Evolutionary conservation across 2,113 vertebrate species (phyloP), one percentile per base, ranked within the genome.

Genomic region (Suncus etruscus): DNA sequence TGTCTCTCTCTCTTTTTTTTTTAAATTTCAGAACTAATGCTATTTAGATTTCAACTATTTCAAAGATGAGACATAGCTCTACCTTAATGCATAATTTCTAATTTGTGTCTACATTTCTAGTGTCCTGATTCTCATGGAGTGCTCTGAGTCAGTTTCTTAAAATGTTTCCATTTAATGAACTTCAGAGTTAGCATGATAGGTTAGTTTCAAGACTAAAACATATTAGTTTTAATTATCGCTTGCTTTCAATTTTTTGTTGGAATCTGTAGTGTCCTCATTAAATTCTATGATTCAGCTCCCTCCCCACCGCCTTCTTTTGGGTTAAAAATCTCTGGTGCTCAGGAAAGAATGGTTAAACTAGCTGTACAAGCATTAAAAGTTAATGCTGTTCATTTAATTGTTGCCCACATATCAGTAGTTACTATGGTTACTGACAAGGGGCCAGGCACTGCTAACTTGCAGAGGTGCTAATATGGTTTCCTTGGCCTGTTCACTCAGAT

Each of bases 361-460:
- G 74, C 65, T 91, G 69, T 83, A 65, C 0, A 70, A 63, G 51
- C 95, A 93, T 97, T 97, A 95, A 97, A 97, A 95, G 74, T 95
- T 95, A 96, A 95, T 97, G 74, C 20, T 29, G 94, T 95, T 94
- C 94, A 86, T 91, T 29, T 25, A 93, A 63, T 86, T 97, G 97
- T 96, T 96, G 89, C 91, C 32, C 25, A 90, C 86, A 75, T 86
- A 86, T 93, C 77, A 90, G 77, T 83, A 87, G 96, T 97, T 97
- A 96, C 97, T 91, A 96, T 97, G 97, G 97, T 95, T 96, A 97
- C 97, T 76, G 54, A 95, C 66, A 81, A 86, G 79, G 25, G 90
- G 87, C 83, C 79, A 96, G 92, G 90, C 95, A 94, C 86, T 95
- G 76, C 76, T 73, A 95, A 87, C 78, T 93, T 96, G 89, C 92